Conservation (phyloP, 2,113 vertebrate genomes). For the Nicator chloris region DNA sequence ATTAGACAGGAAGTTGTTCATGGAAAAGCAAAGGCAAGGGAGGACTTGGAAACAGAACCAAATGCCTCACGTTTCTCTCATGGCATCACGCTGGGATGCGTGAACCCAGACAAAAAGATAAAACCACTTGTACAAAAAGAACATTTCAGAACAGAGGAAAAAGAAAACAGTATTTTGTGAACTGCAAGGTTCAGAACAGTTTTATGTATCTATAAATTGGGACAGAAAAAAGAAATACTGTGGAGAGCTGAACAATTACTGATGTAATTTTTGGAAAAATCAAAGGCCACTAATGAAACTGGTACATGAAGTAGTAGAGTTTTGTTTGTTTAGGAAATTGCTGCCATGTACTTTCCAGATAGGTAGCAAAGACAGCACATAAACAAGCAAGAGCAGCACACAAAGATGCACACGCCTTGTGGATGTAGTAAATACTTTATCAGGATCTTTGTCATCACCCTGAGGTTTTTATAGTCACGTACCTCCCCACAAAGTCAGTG, state of each 20-base stretch:
- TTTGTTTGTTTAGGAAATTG: not conserved
- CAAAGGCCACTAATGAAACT: not conserved
- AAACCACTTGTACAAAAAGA: not conserved
- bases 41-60: not conserved
- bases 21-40: not conserved
- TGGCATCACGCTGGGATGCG: not conserved
- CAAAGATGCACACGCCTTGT: accelerated
- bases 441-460: not conserved
- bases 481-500: not conserved
- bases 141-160: not conserved
- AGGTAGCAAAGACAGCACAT: not conserved
- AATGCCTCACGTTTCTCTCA: not conserved
- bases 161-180: not conserved
- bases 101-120: not conserved
- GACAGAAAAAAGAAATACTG: not conserved
- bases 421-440: not conserved
- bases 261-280: not conserved
- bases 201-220: not conserved
- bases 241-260: not conserved
- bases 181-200: not conserved
- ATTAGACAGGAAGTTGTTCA: not conserved
- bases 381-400: not conserved
- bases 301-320: not conserved
- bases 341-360: not conserved
- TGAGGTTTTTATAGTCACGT: not conserved